Evolutionary conservation across 2,888 invertebrate genomes (phyloP).

Genomic region (Seladonia tumulorum): DNA sequence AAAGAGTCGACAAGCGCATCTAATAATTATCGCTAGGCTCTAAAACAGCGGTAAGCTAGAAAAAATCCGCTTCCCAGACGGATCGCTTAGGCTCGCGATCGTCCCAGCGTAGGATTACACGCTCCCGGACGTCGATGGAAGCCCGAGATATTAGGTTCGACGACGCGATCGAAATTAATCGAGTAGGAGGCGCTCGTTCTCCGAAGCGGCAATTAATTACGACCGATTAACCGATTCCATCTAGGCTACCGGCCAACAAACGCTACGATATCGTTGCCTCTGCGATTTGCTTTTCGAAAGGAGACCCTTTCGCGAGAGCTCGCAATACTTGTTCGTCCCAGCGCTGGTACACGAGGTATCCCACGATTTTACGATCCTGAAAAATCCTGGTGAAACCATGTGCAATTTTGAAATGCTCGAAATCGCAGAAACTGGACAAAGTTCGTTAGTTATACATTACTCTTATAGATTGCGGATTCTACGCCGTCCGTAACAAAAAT

Average conservation of each 20-base stretch:
- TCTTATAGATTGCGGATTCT: too few species aligned
- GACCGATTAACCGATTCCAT: conserved; percentile 49
- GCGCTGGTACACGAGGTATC: not conserved
- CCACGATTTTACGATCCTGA: not conserved
- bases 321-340: conserved; percentile 13
- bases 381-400: not conserved
- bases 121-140: conserved; percentile 1
- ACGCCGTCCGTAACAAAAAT: too few species aligned
- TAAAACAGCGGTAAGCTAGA: not conserved
- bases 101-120: not conserved
- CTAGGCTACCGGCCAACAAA: conserved; percentile 20
- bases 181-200: conserved; percentile 28
- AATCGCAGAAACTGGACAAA: too few species aligned
- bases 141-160: conserved; percentile 29
- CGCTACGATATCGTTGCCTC: not conserved
- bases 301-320: not conserved
- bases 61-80: not conserved
- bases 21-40: not conserved
- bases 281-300: conserved; percentile 20
- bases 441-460: too few species aligned
- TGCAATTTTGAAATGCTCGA: not conserved
- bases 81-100: not conserved
- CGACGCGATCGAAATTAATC: conserved; percentile 44
- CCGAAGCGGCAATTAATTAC: conserved; percentile 45
- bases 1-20: not conserved